Conservation (phyloP, 2,888 invertebrate genomes). For the Dryobota labecula region DNA sequence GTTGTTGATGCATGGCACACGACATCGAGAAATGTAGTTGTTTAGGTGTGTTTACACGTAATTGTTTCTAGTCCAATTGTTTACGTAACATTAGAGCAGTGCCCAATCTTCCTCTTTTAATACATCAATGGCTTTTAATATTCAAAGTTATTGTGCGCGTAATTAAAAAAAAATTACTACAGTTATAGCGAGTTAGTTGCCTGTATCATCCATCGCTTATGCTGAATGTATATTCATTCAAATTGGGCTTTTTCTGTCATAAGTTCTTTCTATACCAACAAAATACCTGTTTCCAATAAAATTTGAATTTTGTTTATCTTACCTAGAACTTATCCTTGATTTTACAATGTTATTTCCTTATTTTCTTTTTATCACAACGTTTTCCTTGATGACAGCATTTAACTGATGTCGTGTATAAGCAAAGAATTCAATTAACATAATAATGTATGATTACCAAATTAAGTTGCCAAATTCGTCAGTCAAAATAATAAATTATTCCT, state of each 20-base stretch:
- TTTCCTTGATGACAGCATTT: slow-evolving; percentile 34
- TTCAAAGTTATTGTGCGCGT: too few species aligned
- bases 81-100: too few species aligned
- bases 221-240: background rate
- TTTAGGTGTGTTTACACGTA: too few species aligned
- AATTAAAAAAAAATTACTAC: too few species aligned
- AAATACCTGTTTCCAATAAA: background rate
- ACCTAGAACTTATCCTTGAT: background rate
- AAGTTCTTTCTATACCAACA: background rate
- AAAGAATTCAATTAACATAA: slow-evolving; percentile 21
- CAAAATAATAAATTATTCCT: slow-evolving; percentile 4
- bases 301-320: background rate
- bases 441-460: slow-evolving; percentile 19
- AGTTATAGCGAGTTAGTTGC: too few species aligned
- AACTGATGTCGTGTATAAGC: background rate
- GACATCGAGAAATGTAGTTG: too few species aligned
- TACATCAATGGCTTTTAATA: too few species aligned
- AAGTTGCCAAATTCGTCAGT: slow-evolving; percentile 12
- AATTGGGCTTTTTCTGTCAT: background rate
- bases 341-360: slow-evolving; percentile 24
- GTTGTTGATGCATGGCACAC: too few species aligned
- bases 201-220: background rate
- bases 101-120: too few species aligned
- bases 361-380: slow-evolving; percentile 17
- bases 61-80: too few species aligned